phyloP scores from a whole-genome alignment of 2,888 invertebrate genomes.

The Caradrina kadenii region DNA sequence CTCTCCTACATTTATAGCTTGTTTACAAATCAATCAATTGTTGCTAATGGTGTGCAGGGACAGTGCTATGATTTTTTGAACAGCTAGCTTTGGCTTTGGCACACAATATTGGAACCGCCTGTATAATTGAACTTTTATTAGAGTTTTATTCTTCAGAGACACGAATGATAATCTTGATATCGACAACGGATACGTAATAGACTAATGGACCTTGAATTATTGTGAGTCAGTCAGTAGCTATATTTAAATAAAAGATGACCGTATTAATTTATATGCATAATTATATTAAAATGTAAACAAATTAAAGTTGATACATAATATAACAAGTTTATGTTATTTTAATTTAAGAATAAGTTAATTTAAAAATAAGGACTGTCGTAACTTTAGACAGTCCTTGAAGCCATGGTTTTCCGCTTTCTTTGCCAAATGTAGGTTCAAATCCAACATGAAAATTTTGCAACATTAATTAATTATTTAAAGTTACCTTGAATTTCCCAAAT shows the following conservation, averaged over 20 bases:
- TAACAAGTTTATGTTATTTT: neutral
- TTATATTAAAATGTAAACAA: conserved; percentile 35
- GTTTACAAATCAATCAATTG: conserved; percentile 8
- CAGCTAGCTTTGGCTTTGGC: neutral
- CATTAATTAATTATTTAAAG: conserved; percentile 8
- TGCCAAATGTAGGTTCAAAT: neutral
- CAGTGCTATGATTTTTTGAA: neutral
- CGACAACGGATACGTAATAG: conserved; percentile 37
- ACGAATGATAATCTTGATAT: conserved; percentile 30
- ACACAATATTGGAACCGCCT: neutral
- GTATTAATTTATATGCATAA: conserved; percentile 45
- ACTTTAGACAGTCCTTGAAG: conserved; percentile 21
- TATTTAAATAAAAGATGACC: conserved; percentile 52
- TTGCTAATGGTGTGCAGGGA: neutral
- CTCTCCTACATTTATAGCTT: neutral
- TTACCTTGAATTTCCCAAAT: conserved; percentile 54
- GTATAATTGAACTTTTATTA: neutral
- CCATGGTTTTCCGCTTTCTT: conserved; percentile 21
- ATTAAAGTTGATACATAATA: neutral
- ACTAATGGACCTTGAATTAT: conserved; percentile 52
- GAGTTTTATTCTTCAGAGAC: conserved; percentile 13
- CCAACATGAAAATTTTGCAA: conserved; percentile 1
- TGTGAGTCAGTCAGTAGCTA: conserved; percentile 28
- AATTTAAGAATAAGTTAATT: conserved; percentile 16
- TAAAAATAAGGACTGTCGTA: neutral